phyloP scores from a whole-genome alignment of 2,888 invertebrate genomes.

The Timema cristinae region DNA sequence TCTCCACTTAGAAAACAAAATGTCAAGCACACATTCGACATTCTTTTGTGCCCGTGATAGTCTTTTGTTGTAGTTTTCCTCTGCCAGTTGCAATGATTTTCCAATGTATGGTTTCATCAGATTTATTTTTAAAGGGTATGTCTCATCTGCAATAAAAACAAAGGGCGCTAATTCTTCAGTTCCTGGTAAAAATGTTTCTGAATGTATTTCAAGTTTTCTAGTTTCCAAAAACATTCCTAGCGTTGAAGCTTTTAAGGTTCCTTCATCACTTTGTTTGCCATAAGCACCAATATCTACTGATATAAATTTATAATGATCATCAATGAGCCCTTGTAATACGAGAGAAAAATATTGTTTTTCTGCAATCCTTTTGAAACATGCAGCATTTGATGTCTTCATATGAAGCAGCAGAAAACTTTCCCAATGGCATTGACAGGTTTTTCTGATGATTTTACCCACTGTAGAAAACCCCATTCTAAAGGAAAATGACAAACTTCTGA shows the following conservation, averaged over 20 bases:
- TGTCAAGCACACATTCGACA: slow-evolving; percentile 25
- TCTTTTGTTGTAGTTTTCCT: slow-evolving; percentile 20
- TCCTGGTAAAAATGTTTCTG: background rate
- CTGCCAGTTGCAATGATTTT: background rate
- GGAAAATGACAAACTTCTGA: too few species aligned
- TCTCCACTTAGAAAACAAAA: slow-evolving; percentile 25
- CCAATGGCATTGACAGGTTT: too few species aligned
- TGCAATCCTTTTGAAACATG: too few species aligned
- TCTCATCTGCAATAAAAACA: slow-evolving; percentile 23
- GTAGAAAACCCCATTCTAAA: too few species aligned
- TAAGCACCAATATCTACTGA: background rate
- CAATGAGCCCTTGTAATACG: background rate
- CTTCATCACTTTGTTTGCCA: too few species aligned
- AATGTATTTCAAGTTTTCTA: background rate
- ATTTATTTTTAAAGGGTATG: slow-evolving; percentile 17
- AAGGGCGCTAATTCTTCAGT: slow-evolving; percentile 5
- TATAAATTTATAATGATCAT: background rate
- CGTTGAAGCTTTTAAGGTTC: background rate
- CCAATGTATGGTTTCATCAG: background rate
- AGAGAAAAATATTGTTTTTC: too few species aligned
- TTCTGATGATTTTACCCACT: too few species aligned
- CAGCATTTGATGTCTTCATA: too few species aligned
- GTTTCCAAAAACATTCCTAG: background rate
- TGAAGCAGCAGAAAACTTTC: too few species aligned
- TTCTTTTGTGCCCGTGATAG: slow-evolving; percentile 21